Evolutionary conservation across 2,113 vertebrate genomes (phyloP).

Genomic region (Heterotilapia buettikoferi): DNA sequence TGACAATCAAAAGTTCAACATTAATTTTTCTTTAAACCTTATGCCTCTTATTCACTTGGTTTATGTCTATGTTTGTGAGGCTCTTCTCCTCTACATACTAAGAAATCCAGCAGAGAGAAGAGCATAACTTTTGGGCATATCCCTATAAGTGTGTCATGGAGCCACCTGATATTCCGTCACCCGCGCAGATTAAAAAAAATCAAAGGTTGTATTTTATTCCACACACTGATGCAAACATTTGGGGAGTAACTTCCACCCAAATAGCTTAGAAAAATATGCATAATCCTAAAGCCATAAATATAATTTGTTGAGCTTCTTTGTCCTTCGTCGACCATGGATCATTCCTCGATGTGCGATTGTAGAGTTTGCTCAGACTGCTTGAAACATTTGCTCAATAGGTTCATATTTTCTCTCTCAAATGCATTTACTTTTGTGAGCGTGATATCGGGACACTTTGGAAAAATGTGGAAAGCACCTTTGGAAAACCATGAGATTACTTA

Average conservation of each 20-base stretch:
- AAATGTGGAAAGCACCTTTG: conserved; percentile 12
- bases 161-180: neutral
- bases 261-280: conserved; percentile 11
- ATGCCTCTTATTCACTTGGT: neutral
- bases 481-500: neutral
- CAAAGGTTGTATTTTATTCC: neutral
- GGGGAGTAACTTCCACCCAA: neutral
- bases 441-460: neutral
- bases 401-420: neutral
- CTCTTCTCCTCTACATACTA: neutral
- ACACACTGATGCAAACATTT: neutral
- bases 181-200: neutral
- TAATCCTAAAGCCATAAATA: conserved; percentile 29
- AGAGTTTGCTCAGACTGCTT: neutral
- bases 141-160: neutral
- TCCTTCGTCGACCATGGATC: neutral
- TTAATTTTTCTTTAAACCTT: neutral
- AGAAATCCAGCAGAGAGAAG: neutral
- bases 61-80: neutral
- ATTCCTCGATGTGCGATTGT: conserved; percentile 9
- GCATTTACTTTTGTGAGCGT: neutral
- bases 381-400: neutral
- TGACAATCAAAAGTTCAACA: conserved; percentile 48
- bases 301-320: neutral
- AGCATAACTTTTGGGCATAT: neutral